Base-by-base conservation (phyloP, 1,140 invertebrate genomes). In the Zaprionus inermis region DNA sequence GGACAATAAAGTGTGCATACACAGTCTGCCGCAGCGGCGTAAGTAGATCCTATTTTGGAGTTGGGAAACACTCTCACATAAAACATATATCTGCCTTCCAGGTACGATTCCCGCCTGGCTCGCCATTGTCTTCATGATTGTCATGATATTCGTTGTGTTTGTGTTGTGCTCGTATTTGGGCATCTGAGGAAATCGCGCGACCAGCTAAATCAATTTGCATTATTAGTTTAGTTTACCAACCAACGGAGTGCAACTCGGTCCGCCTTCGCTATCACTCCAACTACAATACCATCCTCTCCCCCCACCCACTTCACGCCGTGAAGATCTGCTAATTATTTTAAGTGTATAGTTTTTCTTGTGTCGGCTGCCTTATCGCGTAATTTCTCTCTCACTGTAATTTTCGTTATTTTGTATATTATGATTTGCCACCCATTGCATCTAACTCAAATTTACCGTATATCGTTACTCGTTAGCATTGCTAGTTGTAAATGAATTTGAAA, bases 1-100 rank as follows among this genome's bases (percentile, higher is more conserved):
- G 46, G 98, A 99, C 93, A 98, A 98, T 93, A 96, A 96, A 93
- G 95, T 99, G 66, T 97, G 96, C 85, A 95, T 98, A 85, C 97
- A 98, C 93, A 97, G 96, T 90, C 94, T 98, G 92, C 96, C 96
- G 34, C 95, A 95, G 91, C 95, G 96, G 94, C 94, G 97, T 98
- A 93, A 95, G 95, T 94, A 49, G 0, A 11, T 2, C 14, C 12
- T 5, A 6, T 41, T 44, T 2, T 18, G 7, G 9, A 11, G 4
- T n/a, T 22, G 20, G 12, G 0, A 9, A 5, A 4, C 10, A 3
- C 10, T 54, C 4, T 20, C 82, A 28, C 10, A 34, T 64, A 3
- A n/a, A n/a, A n/a, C 5, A 18, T 59, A 22, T 76, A 71, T 75
- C 9, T 77, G 89, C 92, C 16, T 94, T 94, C 30, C 93, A 97